Percentiles rank a stretch among this genome's conserved stretches.
These are phyloP conservation scores for Drosophila emarginata DNA, from an alignment of 2,888 invertebrate species.

Conservation along the genomic window DNA sequence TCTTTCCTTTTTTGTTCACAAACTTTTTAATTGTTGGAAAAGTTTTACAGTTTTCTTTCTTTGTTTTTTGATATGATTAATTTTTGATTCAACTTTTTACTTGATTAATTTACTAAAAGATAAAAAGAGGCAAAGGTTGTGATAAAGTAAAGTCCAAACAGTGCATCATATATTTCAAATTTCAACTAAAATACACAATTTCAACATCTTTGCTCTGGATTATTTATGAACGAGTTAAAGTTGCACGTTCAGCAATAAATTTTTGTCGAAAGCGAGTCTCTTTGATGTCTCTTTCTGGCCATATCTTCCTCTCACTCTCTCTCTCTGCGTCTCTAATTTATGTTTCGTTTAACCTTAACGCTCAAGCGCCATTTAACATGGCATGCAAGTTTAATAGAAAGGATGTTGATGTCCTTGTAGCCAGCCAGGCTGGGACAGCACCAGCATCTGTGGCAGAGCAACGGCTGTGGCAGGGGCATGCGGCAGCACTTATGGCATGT, in stretches of 20 bases:
- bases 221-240: conserved; percentile 59
- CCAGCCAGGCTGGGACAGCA: conserved; percentile 8
- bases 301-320: neutral
- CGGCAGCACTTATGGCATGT: conserved; percentile 4
- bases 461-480: conserved; percentile 33
- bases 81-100: conserved; percentile 40
- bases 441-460: conserved; percentile 34
- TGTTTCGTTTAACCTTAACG: conserved; percentile 73
- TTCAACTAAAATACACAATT: conserved; percentile 31
- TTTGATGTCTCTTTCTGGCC: conserved; percentile 3
- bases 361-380: conserved; percentile 72
- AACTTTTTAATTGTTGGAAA: conserved; percentile 60
- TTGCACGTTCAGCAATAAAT: conserved; percentile 64
- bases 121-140: neutral
- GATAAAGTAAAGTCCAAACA: neutral
- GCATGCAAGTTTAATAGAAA: conserved; percentile 72
- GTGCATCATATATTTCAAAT: conserved; percentile 20
- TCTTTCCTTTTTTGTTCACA: neutral
- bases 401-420: conserved; percentile 41
- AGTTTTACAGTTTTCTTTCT: conserved; percentile 30
- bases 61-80: conserved; percentile 52
- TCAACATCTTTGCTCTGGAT: conserved; percentile 40
- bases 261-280: conserved; percentile 28
- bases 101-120: conserved; percentile 24
- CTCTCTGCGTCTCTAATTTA: conserved; percentile 54